These are phyloP conservation scores for Jaculus jaculus DNA, from an alignment of 2,113 vertebrate species.

Conservation along the genomic window DNA sequence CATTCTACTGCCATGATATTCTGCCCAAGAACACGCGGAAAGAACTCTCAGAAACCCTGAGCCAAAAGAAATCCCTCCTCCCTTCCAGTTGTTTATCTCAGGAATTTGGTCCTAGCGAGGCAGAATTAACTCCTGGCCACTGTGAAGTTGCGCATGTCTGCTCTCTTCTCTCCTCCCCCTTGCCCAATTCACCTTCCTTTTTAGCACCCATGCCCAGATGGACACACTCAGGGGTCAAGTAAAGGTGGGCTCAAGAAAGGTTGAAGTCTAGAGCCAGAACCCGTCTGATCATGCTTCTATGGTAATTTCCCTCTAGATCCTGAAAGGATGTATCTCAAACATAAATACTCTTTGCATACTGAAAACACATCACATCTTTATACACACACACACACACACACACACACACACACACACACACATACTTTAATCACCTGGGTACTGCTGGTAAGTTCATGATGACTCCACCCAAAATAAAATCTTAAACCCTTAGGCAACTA, in stretches of 20 bases:
- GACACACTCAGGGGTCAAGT: neutral
- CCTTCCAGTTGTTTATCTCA: neutral
- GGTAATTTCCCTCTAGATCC: no score
- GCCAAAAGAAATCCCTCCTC: neutral
- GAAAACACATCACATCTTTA: neutral
- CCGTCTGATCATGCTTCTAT: neutral
- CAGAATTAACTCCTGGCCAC: neutral
- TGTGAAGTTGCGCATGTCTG: accelerated
- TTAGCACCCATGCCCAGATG: neutral
- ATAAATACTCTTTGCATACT: neutral
- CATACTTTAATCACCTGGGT: neutral
- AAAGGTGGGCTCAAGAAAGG: accelerated
- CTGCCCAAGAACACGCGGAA: no score
- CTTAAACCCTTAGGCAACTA: neutral
- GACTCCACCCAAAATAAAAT: neutral
- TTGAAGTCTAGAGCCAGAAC: neutral
- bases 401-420: no score
- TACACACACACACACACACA: no score
- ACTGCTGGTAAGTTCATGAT: neutral
- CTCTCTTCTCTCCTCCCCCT: neutral
- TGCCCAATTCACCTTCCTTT: neutral
- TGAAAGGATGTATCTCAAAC: neutral
- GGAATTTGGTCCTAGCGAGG: neutral
- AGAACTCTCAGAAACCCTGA: neutral
- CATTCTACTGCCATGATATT: neutral